phyloP scores from a whole-genome alignment of 1,140 invertebrate genomes.

The Drosophila teissieri region DNA sequence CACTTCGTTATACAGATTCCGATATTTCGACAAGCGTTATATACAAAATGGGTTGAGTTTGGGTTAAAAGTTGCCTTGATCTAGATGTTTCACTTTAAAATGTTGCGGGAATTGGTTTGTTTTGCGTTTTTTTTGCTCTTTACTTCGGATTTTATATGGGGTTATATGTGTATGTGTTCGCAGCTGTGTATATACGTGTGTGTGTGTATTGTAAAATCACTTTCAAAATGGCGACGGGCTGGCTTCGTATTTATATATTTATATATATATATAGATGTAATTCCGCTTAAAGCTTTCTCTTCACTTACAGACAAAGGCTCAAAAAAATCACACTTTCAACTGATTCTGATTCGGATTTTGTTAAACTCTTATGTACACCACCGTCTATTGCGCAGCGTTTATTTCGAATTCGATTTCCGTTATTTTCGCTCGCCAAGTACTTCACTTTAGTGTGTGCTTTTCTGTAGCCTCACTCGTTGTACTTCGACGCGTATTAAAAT shows the following conservation, averaged over 20 bases:
- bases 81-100: conserved; percentile 60
- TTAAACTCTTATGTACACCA: conserved; percentile 68
- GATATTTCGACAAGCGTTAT: conserved; percentile 38
- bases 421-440: conserved; percentile 65
- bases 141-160: conserved; percentile 54
- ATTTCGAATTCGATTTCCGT: conserved; percentile 40
- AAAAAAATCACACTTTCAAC: conserved; percentile 82
- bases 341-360: conserved; percentile 67
- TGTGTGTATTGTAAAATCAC: conserved; percentile 74
- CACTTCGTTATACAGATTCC: conserved; percentile 72
- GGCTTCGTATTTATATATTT: conserved; percentile 71
- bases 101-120: conserved; percentile 48
- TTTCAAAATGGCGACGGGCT: conserved; percentile 82
- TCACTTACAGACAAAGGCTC: conserved; percentile 78
- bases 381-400: conserved; percentile 68
- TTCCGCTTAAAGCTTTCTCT: conserved; percentile 81
- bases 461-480: conserved; percentile 77
- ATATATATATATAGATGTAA: conserved; percentile 73
- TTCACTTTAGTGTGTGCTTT: conserved; percentile 50
- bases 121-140: conserved; percentile 37
- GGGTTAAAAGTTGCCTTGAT: conserved; percentile 67
- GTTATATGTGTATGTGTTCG: conserved; percentile 38
- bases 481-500: conserved; percentile 81
- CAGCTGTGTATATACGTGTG: conserved; percentile 49
- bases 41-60: conserved; percentile 59